phyloP scores from a whole-genome alignment of 2,113 vertebrate species.

The Ophiodon elongatus region DNA sequence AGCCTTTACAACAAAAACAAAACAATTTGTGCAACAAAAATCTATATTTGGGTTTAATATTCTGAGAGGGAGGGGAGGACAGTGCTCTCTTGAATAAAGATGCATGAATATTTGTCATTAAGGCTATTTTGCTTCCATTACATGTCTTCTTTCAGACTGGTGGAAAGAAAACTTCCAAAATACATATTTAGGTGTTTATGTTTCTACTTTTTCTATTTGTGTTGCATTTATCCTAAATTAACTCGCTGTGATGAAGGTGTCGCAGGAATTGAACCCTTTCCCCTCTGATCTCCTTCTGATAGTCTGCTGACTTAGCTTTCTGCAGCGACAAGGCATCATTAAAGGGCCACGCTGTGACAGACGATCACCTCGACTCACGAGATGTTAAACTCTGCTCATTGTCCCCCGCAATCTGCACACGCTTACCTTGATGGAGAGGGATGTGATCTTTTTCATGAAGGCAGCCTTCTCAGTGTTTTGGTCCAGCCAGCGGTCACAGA shows the following conservation, averaged over 20 bases:
- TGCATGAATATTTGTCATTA: neutral
- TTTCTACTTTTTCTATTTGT: neutral
- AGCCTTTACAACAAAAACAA: neutral
- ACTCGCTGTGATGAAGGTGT: slow-evolving; percentile 67
- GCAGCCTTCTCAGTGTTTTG: slow-evolving; percentile 78
- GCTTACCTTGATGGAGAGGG: slow-evolving; percentile 57
- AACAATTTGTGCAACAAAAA: neutral
- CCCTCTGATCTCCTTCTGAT: slow-evolving; percentile 62
- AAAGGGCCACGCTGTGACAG: neutral
- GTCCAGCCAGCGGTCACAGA: slow-evolving; percentile 78
- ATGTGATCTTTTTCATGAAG: slow-evolving; percentile 81
- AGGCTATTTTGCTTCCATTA: too few relatives aligned
- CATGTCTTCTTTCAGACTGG: too few relatives aligned
- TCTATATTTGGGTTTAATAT: too few relatives aligned
- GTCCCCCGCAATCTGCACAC: neutral
- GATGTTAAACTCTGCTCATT: too few relatives aligned
- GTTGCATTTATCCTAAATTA: neutral
- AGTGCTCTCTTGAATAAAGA: too few relatives aligned
- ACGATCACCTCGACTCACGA: neutral
- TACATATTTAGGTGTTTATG: too few relatives aligned
- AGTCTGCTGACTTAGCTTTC: slow-evolving; percentile 16
- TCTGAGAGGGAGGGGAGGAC: too few relatives aligned
- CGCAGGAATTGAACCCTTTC: slow-evolving; percentile 81
- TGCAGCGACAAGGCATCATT: slow-evolving; percentile 12
- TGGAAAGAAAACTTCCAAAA: too few relatives aligned